Conservation (phyloP, 2,797 vertebrate genomes). For the Enteromius afrohamiltoni region DNA sequence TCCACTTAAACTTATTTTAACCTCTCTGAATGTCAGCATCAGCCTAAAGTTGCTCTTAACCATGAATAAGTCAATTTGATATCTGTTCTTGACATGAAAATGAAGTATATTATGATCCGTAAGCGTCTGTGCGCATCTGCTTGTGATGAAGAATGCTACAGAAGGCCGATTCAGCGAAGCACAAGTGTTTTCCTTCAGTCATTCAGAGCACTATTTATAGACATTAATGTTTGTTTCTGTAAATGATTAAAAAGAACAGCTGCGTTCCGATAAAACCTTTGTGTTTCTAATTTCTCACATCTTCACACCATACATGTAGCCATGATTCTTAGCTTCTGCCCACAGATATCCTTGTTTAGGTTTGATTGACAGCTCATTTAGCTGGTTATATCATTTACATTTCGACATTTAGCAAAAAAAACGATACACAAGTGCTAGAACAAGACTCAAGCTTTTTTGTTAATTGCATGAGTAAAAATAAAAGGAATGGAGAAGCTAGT, state of each 20-base stretch:
- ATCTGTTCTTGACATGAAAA: neutral
- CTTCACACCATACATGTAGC: neutral
- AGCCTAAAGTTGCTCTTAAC: conserved; percentile 14
- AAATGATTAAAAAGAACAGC: neutral
- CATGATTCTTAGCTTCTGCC: neutral
- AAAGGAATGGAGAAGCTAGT: too few relatives aligned
- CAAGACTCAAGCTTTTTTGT: too few relatives aligned
- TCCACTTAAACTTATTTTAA: neutral
- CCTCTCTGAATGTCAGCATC: conserved; percentile 13
- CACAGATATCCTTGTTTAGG: neutral
- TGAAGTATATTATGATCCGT: neutral
- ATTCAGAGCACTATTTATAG: conserved; percentile 4
- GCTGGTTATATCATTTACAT: too few relatives aligned
- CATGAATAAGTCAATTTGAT: neutral
- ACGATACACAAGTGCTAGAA: too few relatives aligned
- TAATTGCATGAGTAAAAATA: too few relatives aligned
- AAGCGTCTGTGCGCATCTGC: neutral
- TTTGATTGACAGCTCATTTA: neutral
- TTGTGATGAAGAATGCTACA: neutral
- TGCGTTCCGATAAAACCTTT: neutral
- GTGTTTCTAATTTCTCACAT: neutral
- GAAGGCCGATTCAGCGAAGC: neutral
- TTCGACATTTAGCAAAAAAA: too few relatives aligned
- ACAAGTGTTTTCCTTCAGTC: neutral
- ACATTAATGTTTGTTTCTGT: conserved; percentile 4